Evolutionary conservation across 2,888 invertebrate genomes (phyloP), one percentile per base, ranked within the genome.

Genomic region (Toxonevra muliebris): DNA sequence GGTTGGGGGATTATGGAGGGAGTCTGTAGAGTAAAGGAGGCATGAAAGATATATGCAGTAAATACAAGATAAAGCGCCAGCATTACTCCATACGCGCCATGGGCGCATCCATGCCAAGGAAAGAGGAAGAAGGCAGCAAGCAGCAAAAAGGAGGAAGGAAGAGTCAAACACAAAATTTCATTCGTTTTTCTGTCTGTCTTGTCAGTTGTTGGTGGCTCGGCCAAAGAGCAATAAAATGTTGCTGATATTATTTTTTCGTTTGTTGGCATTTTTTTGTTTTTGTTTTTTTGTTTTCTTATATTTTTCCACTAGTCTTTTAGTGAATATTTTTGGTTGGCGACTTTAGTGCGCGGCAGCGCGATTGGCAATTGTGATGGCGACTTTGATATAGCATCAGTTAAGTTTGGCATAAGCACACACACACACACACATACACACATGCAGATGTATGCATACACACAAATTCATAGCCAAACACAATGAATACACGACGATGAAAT

Each of bases 211-310:
- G n/a, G 48, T 15, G 8, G 19, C 13, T 41, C 45, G 15, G 65
- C 60, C 66, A 69, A 67, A 70, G 61, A 61, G 66, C 74, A 73
- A 81, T 81, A 77, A 82, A 80, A 80, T 78, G 77, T 81, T 78
- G 78, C 76, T 72, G 77, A 80, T 81, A 80, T 77, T 77, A 52
- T 61, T 76, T 81, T n/a, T 80, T 73, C 59, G 71, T 75, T 76
- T 76, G 73, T 73, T 74, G 73, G 58, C 72, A 62, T 64, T 71
- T 71, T 71, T 79, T 54, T 54, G 0, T 15, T 19, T 13, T 12
- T 15, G 9, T 54, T 54, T 54, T 54, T 54, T 19, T n/a, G 2
- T 48, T 48, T 48, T 48, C n/a, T 48, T 48, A n/a, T 48, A n/a
- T 13, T 48, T 48, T n/a, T 13, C n/a, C 2, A 2, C 20, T 63